Conservation (phyloP, 1,140 invertebrate species). For the Heliothis virescens region DNA sequence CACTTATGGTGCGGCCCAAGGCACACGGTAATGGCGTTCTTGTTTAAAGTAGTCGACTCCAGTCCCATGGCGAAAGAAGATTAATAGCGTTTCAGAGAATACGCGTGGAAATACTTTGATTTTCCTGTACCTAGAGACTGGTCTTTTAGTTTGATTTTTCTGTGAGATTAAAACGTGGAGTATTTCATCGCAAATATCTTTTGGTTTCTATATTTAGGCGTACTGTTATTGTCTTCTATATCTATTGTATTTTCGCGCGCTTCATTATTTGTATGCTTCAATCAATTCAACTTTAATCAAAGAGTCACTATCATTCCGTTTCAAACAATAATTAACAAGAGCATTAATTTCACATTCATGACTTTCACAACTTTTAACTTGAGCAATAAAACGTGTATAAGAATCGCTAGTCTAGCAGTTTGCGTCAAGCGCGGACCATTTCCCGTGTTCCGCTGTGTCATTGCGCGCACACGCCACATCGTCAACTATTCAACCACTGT, state of each 20-base stretch:
- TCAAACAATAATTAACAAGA: too few species aligned
- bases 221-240: background rate
- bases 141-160: background rate
- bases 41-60: conserved; percentile 23
- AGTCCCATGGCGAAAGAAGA: background rate
- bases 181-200: too few species aligned
- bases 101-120: conserved; percentile 21
- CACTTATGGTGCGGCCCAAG: conserved; percentile 61
- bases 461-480: conserved; percentile 48
- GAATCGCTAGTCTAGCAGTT: conserved; percentile 23
- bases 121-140: background rate
- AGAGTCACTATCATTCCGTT: too few species aligned
- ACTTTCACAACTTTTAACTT: too few species aligned
- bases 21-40: conserved; percentile 32
- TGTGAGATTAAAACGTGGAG: too few species aligned
- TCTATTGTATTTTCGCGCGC: too few species aligned
- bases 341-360: too few species aligned
- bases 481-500: conserved; percentile 43
- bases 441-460: conserved; percentile 49
- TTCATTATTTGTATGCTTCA: background rate
- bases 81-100: conserved; percentile 9
- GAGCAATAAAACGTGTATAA: background rate
- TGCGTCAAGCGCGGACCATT: conserved; percentile 40
- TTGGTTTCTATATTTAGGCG: background rate
- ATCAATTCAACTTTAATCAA: too few species aligned